These are phyloP conservation scores for Anisognathus igniventris DNA, from an alignment of 2,797 vertebrate genomes.

Conservation along the genomic window DNA sequence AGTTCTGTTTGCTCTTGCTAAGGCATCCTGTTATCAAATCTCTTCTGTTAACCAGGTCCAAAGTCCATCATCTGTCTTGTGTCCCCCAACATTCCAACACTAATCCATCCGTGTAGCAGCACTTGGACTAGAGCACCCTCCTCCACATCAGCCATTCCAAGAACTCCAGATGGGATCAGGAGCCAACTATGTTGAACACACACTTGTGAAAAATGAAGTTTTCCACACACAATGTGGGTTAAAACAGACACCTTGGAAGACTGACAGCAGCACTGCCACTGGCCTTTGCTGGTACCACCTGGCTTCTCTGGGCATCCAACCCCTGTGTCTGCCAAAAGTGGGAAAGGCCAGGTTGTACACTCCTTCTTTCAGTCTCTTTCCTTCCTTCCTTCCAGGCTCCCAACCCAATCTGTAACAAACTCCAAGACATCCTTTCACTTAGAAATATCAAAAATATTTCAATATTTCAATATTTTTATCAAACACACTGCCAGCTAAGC, in stretches of 20 bases:
- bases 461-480: not conserved
- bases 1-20: too few species aligned
- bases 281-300: not conserved
- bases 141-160: not conserved
- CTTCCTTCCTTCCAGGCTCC: slow-evolving; percentile 51
- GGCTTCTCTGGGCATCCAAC: slow-evolving; percentile 4
- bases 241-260: not conserved
- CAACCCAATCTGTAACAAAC: slow-evolving; percentile 44
- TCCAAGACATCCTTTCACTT: slow-evolving; percentile 51
- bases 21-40: too few species aligned
- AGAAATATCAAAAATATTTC: slow-evolving; percentile 59
- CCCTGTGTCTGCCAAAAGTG: not conserved
- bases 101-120: not conserved
- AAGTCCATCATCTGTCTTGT: too few species aligned
- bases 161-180: not conserved
- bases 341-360: slow-evolving; percentile 15
- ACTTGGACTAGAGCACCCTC: not conserved
- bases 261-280: not conserved
- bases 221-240: not conserved
- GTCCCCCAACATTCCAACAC: too few species aligned
- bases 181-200: not conserved
- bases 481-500: not conserved
- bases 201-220: not conserved
- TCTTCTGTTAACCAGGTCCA: too few species aligned
- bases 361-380: slow-evolving; percentile 28